These are phyloP conservation scores for Hiodon alosoides DNA, from an alignment of 2,113 vertebrate species.

Conservation along the genomic window DNA sequence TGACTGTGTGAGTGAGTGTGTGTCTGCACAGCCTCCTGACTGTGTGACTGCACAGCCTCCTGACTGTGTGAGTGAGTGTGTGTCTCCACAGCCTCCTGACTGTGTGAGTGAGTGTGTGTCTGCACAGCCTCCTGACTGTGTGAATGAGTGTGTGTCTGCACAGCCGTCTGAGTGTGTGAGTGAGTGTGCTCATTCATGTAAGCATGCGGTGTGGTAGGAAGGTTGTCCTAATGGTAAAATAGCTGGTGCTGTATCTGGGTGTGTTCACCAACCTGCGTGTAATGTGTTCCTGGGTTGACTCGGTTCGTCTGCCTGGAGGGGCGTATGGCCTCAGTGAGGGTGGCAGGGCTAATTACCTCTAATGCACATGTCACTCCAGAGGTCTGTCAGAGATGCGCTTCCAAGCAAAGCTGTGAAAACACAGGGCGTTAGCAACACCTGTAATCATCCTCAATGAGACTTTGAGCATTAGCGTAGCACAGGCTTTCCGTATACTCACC, in stretches of 20 bases:
- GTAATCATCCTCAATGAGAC: constrained; percentile 41
- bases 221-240: not conserved
- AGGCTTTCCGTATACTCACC: too few relatives aligned
- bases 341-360: constrained; percentile 57
- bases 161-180: not conserved
- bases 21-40: not conserved
- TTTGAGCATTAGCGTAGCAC: not conserved
- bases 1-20: too few relatives aligned
- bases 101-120: not conserved
- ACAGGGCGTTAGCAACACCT: constrained; percentile 35
- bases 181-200: too few relatives aligned
- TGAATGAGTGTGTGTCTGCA: not conserved
- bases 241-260: constrained; percentile 7
- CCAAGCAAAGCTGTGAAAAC: constrained; percentile 44
- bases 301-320: constrained; percentile 48
- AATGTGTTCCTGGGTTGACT: not conserved
- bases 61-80: too few relatives aligned
- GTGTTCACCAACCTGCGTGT: not conserved
- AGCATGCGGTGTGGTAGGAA: too few relatives aligned
- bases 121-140: not conserved
- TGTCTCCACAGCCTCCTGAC: not conserved
- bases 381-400: constrained; percentile 35
- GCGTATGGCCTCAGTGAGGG: constrained; percentile 62
- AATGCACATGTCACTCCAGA: constrained; percentile 62
- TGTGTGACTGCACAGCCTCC: not conserved